Evolutionary conservation across 2,113 vertebrate genomes (phyloP), one percentile per base, ranked within the genome.

Genomic region (Acanthochromis polyacanthus): DNA sequence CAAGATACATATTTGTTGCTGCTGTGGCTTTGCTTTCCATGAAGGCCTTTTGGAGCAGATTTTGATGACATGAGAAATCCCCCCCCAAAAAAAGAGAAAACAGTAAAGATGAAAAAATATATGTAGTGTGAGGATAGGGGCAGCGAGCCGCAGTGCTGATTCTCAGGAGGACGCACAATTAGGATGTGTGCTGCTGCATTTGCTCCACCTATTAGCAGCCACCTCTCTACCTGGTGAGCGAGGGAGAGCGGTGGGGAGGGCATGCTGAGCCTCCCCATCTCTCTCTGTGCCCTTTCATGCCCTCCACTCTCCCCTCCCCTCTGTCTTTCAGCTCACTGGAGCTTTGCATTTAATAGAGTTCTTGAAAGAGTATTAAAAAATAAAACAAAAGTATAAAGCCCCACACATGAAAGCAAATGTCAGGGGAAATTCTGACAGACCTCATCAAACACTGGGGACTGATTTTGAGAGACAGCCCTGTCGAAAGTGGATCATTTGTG

Each of bases 371-470:
- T 32, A 52, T 67, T 57, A 53, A 38, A 64, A 60, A 67, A 53
- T 23, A 71, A 28, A 58, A 5, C 45, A 20, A 46, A 45, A n/a
- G n/a, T n/a, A n/a, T n/a, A n/a, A 64, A 17, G 25, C 36, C 25
- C 57, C 8, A 25, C 67, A 81, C 87, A 85, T 91, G 75, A 92
- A 92, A 92, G 88, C 74, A 93, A 94, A 93, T 91, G 89, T 90
- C 92, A 94, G 90, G 88, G 89, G 59, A 75, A 60, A 89, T 86
- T 82, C 72, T 86, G 88, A 83, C 81, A 73, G 46, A 36, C 10
- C 48, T 32, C 64, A 78, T 91, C 10, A 14, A 10, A 43, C 85
- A 91, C 14, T 10, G 5, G 55, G 25, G 20, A 15, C 59, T 20
- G 38, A 52, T 57, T 16, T 4, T 46, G 36, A 69, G 46, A 58